phyloP scores from a whole-genome alignment of 2,888 invertebrate genomes.

The Andrena flavipes region DNA sequence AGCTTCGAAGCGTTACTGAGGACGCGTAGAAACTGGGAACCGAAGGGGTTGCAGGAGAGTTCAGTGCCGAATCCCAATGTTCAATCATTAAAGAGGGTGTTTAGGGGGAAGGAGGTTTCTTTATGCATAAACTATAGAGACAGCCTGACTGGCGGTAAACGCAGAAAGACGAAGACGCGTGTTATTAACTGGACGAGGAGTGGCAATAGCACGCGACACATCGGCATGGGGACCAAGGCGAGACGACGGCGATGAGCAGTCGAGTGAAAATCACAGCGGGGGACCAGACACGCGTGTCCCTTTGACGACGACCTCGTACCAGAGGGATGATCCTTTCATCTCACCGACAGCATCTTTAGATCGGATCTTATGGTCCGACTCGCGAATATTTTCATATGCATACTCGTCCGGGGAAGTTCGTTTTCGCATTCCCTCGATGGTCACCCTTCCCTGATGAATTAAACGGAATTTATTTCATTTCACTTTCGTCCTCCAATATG shows the following conservation, averaged over 20 bases:
- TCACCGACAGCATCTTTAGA: constrained; percentile 70
- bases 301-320: constrained; percentile 74
- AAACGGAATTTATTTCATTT: too few species aligned
- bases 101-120: constrained; percentile 53
- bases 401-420: background rate
- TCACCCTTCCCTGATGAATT: background rate
- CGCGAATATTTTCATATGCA: constrained; percentile 51
- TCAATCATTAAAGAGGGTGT: constrained; percentile 41
- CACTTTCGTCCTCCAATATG: too few species aligned
- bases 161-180: constrained; percentile 49
- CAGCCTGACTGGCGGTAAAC: constrained; percentile 15
- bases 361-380: constrained; percentile 58
- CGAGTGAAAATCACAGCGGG: constrained; percentile 70
- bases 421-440: background rate
- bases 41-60: constrained; percentile 22
- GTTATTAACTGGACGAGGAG: constrained; percentile 64
- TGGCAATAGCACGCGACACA: constrained; percentile 59
- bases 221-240: constrained; percentile 57
- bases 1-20: background rate
- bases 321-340: constrained; percentile 79
- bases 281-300: constrained; percentile 72
- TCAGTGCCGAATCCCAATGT: constrained; percentile 12
- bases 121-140: constrained; percentile 28
- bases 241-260: constrained; percentile 59
- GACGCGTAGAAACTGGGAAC: background rate